phyloP scores from a whole-genome alignment of 2,888 invertebrate species.

The Anarsia innoxiella region DNA sequence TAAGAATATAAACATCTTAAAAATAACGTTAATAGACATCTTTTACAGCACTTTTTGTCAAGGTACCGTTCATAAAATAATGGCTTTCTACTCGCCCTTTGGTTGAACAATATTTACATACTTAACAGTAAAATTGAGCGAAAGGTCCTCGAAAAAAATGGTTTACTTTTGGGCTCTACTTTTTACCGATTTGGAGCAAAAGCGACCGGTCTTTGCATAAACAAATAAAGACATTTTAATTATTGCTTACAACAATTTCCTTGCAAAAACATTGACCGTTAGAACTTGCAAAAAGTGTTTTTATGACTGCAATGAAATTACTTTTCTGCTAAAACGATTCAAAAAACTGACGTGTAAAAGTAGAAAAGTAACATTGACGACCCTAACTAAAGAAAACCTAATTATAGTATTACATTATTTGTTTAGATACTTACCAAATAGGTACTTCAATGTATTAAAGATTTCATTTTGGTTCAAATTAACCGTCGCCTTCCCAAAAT shows the following conservation, averaged over 20 bases:
- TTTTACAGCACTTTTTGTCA: conserved; percentile 12
- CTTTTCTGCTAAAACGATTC: no score
- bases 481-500: no score
- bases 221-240: conserved; percentile 64
- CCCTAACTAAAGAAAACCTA: no score
- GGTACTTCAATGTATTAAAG: no score
- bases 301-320: no score
- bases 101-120: conserved; percentile 45
- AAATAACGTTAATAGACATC: no score
- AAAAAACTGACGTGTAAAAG: no score
- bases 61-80: conserved; percentile 30
- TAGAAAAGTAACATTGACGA: no score
- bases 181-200: conserved; percentile 61
- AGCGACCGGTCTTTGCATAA: conserved; percentile 37
- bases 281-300: conserved; percentile 22
- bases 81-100: conserved; percentile 36
- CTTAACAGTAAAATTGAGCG: conserved; percentile 34
- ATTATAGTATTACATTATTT: no score
- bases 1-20: no score
- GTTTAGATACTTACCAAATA: no score
- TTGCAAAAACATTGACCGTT: conserved; percentile 34
- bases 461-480: no score
- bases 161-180: conserved; percentile 57
- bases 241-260: conserved; percentile 26
- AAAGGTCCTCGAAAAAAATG: conserved; percentile 42